These are phyloP conservation scores for Fissipunctia ypsillon DNA, from an alignment of 2,888 invertebrate species.

Conservation along the genomic window DNA sequence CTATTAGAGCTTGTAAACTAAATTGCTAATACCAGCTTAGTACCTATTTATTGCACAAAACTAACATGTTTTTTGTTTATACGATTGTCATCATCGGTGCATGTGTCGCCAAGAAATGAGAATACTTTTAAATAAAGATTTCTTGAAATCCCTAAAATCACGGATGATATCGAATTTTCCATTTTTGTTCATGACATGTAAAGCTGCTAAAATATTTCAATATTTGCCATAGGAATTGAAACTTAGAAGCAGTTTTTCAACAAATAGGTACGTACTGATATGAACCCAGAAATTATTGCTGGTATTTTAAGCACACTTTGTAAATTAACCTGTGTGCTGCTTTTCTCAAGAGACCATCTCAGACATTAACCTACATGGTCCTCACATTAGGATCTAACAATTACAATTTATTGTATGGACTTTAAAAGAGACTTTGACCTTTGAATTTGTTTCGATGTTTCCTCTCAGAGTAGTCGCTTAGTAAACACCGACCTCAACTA, in stretches of 20 bases:
- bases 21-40: conserved; percentile 3
- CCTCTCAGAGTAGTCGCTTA: not conserved
- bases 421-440: not conserved
- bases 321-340: not conserved
- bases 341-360: not conserved
- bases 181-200: not conserved
- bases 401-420: not conserved
- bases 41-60: not conserved
- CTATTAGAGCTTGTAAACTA: conserved; percentile 8
- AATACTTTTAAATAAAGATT: not conserved
- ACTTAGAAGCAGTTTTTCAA: not conserved
- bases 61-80: not conserved
- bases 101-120: not conserved
- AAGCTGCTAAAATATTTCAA: too few relatives aligned
- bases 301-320: not conserved
- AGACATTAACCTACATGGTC: too few relatives aligned
- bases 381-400: not conserved
- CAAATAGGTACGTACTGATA: not conserved
- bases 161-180: not conserved
- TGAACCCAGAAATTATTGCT: not conserved
- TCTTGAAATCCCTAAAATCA: not conserved
- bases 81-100: not conserved
- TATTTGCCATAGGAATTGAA: too few relatives aligned
- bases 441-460: not conserved
- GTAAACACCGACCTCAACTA: not conserved